Evolutionary conservation across 2,888 invertebrate genomes (phyloP).

Genomic region (Eurytoma adleriae): DNA sequence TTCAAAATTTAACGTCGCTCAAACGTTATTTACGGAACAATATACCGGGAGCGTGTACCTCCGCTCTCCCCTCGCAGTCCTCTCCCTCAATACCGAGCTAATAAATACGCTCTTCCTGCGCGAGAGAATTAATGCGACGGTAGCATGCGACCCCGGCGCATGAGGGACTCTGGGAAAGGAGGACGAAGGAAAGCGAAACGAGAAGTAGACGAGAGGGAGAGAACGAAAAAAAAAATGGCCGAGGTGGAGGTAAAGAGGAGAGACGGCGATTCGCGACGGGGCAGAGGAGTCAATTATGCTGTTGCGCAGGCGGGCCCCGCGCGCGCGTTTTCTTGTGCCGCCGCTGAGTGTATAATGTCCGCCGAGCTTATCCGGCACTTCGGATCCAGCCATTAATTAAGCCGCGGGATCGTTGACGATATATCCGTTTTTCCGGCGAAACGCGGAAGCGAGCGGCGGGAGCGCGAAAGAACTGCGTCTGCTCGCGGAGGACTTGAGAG

Average conservation of each 20-base stretch:
- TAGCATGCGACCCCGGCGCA: slow-evolving; percentile 40
- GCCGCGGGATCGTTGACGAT: slow-evolving; percentile 3
- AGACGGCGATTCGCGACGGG: slow-evolving; percentile 23
- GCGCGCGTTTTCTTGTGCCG: not conserved
- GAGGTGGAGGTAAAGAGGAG: slow-evolving; percentile 42
- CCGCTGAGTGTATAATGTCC: no score
- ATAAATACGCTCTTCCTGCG: slow-evolving; percentile 38
- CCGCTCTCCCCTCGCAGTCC: not conserved
- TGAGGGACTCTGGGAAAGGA: slow-evolving; percentile 44
- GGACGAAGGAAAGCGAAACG: slow-evolving; percentile 58
- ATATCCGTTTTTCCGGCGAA: slow-evolving; percentile 24
- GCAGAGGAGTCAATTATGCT: slow-evolving; percentile 35
- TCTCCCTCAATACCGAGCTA: not conserved
- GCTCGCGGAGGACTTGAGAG: no score
- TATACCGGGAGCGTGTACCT: not conserved
- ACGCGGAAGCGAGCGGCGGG: slow-evolving; percentile 1
- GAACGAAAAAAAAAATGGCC: slow-evolving; percentile 52
- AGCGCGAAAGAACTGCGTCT: no score
- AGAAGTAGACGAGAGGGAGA: slow-evolving; percentile 45
- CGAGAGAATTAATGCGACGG: slow-evolving; percentile 33
- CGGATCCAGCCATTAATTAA: slow-evolving; percentile 36
- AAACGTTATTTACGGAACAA: slow-evolving; percentile 14
- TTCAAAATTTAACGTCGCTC: slow-evolving; percentile 23
- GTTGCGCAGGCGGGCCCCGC: not conserved
- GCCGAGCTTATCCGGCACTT: slow-evolving; percentile 13